These are phyloP conservation scores for Nebria salina DNA, from an alignment of 2,888 invertebrate genomes.

Conservation along the genomic window DNA sequence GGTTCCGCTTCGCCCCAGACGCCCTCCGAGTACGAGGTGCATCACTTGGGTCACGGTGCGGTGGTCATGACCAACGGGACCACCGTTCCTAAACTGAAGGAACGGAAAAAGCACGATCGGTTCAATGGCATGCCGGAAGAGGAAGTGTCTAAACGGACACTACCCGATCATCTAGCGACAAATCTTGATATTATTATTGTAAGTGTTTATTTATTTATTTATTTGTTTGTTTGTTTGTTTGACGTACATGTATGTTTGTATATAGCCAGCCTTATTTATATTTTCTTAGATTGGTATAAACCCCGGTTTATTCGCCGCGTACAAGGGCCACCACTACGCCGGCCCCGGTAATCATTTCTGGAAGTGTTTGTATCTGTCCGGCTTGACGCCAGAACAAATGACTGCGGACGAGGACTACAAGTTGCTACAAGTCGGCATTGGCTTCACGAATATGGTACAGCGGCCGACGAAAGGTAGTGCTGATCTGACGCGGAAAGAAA, in stretches of 20 bases:
- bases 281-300: slow-evolving; percentile 91
- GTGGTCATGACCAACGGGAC: slow-evolving; percentile 62
- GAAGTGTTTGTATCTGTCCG: slow-evolving; percentile 96
- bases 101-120: slow-evolving; percentile 92
- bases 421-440: slow-evolving; percentile 92
- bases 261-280: background rate
- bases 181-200: slow-evolving; percentile 98
- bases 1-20: background rate
- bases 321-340: slow-evolving; percentile 98
- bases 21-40: background rate
- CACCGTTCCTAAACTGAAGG: slow-evolving; percentile 73
- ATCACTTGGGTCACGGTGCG: background rate
- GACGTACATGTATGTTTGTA: too few relatives aligned
- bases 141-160: slow-evolving; percentile 90
- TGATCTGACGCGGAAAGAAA: slow-evolving; percentile 92
- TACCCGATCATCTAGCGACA: slow-evolving; percentile 93
- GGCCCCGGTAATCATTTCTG: slow-evolving; percentile 99
- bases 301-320: slow-evolving; percentile 96
- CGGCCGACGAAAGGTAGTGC: slow-evolving; percentile 96
- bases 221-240: too few relatives aligned
- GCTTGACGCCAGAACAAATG: slow-evolving; percentile 94
- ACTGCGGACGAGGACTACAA: slow-evolving; percentile 96
- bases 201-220: slow-evolving; percentile 63
- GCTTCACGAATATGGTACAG: slow-evolving; percentile 97
- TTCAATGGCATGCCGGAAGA: slow-evolving; percentile 97